Base-by-base conservation (phyloP, 2,888 invertebrate genomes). In the Alentia gelatinosa region DNA sequence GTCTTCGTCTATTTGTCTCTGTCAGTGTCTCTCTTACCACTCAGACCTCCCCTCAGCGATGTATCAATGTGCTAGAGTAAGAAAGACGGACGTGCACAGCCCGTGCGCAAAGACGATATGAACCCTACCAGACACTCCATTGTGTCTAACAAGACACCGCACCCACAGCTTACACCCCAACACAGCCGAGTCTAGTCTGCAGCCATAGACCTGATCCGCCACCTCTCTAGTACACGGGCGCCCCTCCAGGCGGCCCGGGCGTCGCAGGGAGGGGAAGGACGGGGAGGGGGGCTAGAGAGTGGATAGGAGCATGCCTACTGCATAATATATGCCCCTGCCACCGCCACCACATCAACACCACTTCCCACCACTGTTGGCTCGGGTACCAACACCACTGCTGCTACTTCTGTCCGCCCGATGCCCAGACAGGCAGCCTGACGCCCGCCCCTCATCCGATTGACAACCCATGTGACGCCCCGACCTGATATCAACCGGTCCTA, bases 271-370 rank as follows among this genome's bases (percentile, higher is more conserved):
- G 47, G 47, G 15, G 47, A 15, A 56, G 56, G 56, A 56, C 23
- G 56, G 23, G 56, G 56, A 3, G 19, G 19, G 56, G 56, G 56
- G 19, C 23, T 56, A 56, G 56, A n/a, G 56, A 30, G 68, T 68
- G 68, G 68, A 12, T 3, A 30, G 30, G 68, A 30, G 68, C 30
- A 68, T 19, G 39, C 35, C 37, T 39, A 35, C 79, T 79, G 79
- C 79, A 79, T 79, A 79, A 79, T 79, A 39, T 79, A 39, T 79
- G 79, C 79, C 74, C 33, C 79, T 39, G 23, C 79, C 37, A 79
- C 79, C 37, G 12, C 79, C 68, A 68, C 26, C 79, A 79, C 79
- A 79, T 39, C 79, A 79, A 79, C 79, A 79, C 79, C 79, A 37
- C 79, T 19, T 19, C 79, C 74, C 74, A 74, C 74, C 74, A 74